phyloP scores from a whole-genome alignment of 2,797 vertebrate species.

The Protosalanx chinensis region DNA sequence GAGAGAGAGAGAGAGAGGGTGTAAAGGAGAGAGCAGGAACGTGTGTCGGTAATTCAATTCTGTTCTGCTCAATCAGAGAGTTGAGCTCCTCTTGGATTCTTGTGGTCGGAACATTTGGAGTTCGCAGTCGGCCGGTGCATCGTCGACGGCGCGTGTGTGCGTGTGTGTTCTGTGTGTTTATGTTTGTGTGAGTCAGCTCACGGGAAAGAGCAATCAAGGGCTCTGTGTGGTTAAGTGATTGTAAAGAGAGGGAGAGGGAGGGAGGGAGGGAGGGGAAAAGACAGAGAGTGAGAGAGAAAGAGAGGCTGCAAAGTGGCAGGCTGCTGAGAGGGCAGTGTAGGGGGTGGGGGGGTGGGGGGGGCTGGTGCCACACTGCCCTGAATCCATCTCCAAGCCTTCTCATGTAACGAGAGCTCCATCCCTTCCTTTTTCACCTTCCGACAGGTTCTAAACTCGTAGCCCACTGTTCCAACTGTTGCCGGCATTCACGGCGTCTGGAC shows the following conservation, averaged over 20 bases:
- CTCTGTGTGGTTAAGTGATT: slow-evolving; percentile 55
- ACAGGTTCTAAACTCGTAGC: neutral
- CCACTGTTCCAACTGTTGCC: slow-evolving; percentile 19
- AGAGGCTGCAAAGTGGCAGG: slow-evolving; percentile 57
- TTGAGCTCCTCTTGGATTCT: slow-evolving; percentile 48
- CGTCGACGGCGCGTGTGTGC: slow-evolving; percentile 28
- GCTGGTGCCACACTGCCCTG: slow-evolving; percentile 40
- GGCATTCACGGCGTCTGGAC: too few species aligned
- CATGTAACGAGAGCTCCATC: too few species aligned
- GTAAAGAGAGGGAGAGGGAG: slow-evolving; percentile 39
- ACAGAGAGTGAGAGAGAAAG: slow-evolving; percentile 8
- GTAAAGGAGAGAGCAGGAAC: neutral
- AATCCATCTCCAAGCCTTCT: neutral
- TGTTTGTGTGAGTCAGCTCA: slow-evolving; percentile 34
- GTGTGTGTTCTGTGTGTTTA: neutral
- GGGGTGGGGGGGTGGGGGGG: slow-evolving; percentile 18
- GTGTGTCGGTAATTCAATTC: slow-evolving; percentile 17
- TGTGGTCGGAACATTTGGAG: slow-evolving; percentile 56
- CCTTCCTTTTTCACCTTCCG: neutral
- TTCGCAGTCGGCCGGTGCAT: slow-evolving; percentile 60
- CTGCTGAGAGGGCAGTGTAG: slow-evolving; percentile 65
- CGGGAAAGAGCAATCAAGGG: slow-evolving; percentile 61
- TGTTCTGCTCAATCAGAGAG: neutral
- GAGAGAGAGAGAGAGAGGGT: slow-evolving; percentile 7
- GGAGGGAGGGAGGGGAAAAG: slow-evolving; percentile 28